Evolutionary conservation across 2,888 invertebrate genomes (phyloP), one percentile per base, ranked within the genome.

Genomic region (Cabera pusaria): DNA sequence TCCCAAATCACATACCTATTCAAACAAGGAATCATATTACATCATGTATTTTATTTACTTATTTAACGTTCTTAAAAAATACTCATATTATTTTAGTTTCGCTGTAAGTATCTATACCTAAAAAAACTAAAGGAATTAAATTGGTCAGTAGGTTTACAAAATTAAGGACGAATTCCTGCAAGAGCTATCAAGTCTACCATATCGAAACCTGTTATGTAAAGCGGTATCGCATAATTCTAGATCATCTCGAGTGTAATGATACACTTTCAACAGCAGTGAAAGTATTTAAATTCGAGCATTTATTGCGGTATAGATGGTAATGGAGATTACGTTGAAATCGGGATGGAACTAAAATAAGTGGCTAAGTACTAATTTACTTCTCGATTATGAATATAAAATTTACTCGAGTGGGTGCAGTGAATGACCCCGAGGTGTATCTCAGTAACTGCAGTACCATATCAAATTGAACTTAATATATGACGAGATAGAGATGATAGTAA

Each of bases 391-490:
- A 49, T 52, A 50, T 57, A 49, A 59, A 53, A 48, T 60, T 54
- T 34, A 52, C 52, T 33, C 44, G 40, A 64, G 63, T 66, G 64
- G 65, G 64, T 64, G 64, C 74, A 67, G 72, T 72, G 73, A 72
- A 73, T 65, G 75, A 80, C 73, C 78, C 72, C 65, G 51, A 55
- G 54, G n/a, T n/a, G n/a, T n/a, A n/a, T n/a, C n/a, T n/a, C n/a
- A n/a, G 53, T 57, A 47, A 44, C 37, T 52, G 49, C 41, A 45
- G 38, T 35, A 36, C 51, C 42, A 38, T 18, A 26, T 31, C 28
- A 44, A 46, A 49, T 44, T 64, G 51, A 45, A 43, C 64, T 66
- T 64, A 79, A 71, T 52, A 17, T 1, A 27, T 17, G 39, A 41
- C 19, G 29, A 7, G 18, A 45, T 65, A 79, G 55, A 62, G 73